Evolutionary conservation across 1,140 invertebrate genomes (phyloP).

Genomic region (Rhagoletis zephyria): DNA sequence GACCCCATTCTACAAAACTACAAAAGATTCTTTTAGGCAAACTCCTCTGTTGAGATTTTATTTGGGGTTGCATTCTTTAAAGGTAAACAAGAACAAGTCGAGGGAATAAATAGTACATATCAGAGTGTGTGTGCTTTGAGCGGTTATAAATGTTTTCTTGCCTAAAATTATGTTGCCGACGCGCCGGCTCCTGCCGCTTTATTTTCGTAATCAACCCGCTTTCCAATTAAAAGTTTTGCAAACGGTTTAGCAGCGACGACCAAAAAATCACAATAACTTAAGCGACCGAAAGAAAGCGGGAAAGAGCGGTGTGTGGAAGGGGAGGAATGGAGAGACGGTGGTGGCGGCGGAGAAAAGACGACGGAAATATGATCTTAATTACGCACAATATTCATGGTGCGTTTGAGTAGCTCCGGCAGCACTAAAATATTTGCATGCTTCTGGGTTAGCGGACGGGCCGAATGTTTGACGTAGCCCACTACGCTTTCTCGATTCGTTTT

Average conservation of each 20-base stretch:
- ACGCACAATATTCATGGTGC: neutral
- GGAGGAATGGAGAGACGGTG: neutral
- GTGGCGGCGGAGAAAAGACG: neutral
- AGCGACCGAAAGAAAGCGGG: neutral
- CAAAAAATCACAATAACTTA: conserved; percentile 6
- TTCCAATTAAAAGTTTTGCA: conserved; percentile 40
- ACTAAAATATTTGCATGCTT: neutral
- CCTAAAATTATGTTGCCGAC: neutral
- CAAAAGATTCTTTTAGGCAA: neutral
- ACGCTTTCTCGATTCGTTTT: neutral
- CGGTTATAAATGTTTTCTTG: neutral
- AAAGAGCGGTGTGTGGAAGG: too few species aligned
- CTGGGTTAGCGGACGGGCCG: neutral
- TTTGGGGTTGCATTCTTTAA: neutral
- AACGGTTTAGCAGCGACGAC: neutral
- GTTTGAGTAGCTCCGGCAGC: neutral
- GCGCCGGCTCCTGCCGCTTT: neutral
- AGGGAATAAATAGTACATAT: neutral
- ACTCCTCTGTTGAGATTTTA: neutral
- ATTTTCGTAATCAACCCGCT: neutral
- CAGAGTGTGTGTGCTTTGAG: neutral
- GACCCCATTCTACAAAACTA: neutral
- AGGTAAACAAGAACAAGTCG: neutral
- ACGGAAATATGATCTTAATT: conserved; percentile 12
- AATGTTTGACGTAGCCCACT: neutral